These are phyloP conservation scores for Enteromius fasciolatus DNA, from an alignment of 2,797 vertebrate species.

Conservation along the genomic window DNA sequence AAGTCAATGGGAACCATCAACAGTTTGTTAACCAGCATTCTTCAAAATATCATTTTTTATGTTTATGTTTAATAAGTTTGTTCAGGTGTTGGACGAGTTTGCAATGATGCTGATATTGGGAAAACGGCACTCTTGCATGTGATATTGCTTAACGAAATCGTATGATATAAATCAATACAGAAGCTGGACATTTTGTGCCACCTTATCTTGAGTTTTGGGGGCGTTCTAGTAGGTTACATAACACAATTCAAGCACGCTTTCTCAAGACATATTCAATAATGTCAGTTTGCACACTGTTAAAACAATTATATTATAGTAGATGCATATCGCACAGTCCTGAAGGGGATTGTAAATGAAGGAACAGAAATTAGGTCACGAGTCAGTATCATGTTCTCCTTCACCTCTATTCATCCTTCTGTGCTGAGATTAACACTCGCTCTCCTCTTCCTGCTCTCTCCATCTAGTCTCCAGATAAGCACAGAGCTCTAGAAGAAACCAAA, in stretches of 20 bases:
- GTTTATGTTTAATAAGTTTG: neutral
- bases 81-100: neutral
- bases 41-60: neutral
- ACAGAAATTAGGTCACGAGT: neutral
- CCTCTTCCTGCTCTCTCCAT: conserved; percentile 1
- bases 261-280: neutral
- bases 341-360: neutral
- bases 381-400: conserved; percentile 20
- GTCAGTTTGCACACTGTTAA: neutral
- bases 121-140: neutral
- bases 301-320: neutral
- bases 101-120: neutral
- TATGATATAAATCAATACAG: neutral
- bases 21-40: neutral
- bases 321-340: neutral
- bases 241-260: neutral
- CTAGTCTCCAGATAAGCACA: conserved; percentile 93
- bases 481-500: conserved; percentile 98
- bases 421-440: neutral
- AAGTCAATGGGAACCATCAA: neutral
- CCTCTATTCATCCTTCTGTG: conserved; percentile 16
- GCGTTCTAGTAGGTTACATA: neutral
- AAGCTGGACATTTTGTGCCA: neutral
- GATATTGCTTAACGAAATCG: neutral
- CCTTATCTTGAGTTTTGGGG: neutral